phyloP scores from a whole-genome alignment of 2,888 invertebrate genomes.

The Limulus polyphemus region DNA sequence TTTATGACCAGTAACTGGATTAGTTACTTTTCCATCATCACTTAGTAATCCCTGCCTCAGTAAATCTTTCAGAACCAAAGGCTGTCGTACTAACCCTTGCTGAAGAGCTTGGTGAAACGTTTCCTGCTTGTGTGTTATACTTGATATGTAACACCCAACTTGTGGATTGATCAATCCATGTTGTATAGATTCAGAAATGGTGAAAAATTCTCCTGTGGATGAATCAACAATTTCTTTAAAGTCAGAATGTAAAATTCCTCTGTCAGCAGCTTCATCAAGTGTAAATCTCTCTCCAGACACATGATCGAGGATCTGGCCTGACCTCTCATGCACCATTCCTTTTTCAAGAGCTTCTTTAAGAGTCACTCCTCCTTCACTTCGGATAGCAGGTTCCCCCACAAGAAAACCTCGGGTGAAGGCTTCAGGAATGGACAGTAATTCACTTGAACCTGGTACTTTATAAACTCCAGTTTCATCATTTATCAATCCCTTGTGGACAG shows the following conservation, averaged over 20 bases:
- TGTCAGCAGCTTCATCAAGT: constrained; percentile 65
- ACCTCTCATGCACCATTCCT: constrained; percentile 61
- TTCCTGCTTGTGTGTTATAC: constrained; percentile 57
- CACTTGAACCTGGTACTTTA: constrained; percentile 66
- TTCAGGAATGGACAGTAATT: constrained; percentile 48
- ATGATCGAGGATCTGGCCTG: constrained; percentile 72
- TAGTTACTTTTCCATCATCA: constrained; percentile 59
- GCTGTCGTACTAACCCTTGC: constrained; percentile 66
- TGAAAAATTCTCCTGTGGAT: constrained; percentile 61
- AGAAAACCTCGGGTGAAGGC: constrained; percentile 46
- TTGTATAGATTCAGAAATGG: constrained; percentile 65
- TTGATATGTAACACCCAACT: constrained; percentile 66
- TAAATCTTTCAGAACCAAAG: constrained; percentile 74
- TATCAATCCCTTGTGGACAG: constrained; percentile 35
- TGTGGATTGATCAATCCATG: constrained; percentile 65
- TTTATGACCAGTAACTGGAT: constrained; percentile 62
- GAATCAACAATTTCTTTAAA: constrained; percentile 74
- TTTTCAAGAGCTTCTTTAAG: constrained; percentile 75
- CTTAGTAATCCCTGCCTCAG: constrained; percentile 67
- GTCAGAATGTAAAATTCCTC: constrained; percentile 62
- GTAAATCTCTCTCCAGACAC: constrained; percentile 70
- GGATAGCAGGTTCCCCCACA: constrained; percentile 3
- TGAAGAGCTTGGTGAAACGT: constrained; percentile 69
- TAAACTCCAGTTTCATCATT: constrained; percentile 47
- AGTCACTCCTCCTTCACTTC: constrained; percentile 51